phyloP scores from a whole-genome alignment of 2,113 vertebrate species.

The Alaudala cheleensis region DNA sequence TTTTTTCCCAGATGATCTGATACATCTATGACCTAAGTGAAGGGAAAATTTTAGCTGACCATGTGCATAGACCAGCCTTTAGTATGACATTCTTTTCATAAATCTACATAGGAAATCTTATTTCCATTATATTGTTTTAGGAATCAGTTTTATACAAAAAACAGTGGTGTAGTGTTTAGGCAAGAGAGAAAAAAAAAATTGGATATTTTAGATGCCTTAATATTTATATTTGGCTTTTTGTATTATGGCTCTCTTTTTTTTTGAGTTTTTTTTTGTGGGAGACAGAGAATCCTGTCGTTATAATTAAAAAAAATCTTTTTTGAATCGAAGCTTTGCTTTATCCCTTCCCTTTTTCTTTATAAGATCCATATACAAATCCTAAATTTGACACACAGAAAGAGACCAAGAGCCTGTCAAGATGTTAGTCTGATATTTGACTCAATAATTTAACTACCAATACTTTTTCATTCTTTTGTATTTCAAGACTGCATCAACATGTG shows the following conservation, averaged over 20 bases:
- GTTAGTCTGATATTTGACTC: neutral
- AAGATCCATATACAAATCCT: neutral
- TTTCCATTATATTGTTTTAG: neutral
- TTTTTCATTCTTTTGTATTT: neutral
- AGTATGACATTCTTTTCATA: neutral
- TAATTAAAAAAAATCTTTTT: neutral
- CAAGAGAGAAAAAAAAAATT: neutral
- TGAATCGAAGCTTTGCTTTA: neutral
- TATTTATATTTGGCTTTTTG: neutral
- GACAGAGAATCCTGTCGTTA: fast-evolving
- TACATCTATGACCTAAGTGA: neutral
- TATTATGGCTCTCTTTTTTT: neutral
- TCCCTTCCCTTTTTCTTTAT: neutral
- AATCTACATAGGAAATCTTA: neutral
- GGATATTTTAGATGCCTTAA: neutral
- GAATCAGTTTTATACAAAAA: neutral
- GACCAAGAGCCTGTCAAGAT: neutral
- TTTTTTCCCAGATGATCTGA: neutral
- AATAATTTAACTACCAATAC: neutral
- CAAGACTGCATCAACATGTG: neutral
- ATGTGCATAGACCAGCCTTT: neutral
- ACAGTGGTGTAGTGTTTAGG: neutral
- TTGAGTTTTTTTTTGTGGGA: neutral
- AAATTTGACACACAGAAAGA: neutral
- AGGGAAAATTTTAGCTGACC: neutral